Percentiles rank a stretch among this genome's conserved stretches.
These are phyloP conservation scores for Ophthalmolycus amberensis DNA, from an alignment of 2,113 vertebrate genomes.

Conservation along the genomic window DNA sequence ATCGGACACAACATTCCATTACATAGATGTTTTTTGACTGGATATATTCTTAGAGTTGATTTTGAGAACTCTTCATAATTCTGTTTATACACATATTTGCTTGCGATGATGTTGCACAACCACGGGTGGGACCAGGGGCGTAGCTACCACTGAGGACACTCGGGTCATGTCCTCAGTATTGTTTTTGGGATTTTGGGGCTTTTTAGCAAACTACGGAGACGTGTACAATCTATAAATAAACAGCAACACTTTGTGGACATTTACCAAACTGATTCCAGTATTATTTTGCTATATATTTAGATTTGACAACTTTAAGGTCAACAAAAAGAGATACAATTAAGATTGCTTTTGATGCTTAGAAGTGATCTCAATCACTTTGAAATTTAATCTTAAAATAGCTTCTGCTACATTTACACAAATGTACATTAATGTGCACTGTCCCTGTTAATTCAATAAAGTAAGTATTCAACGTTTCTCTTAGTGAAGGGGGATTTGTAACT, in stretches of 20 bases:
- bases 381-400: background rate
- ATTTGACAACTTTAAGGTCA: background rate
- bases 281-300: background rate
- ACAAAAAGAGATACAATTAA: background rate
- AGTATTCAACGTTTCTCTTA: background rate
- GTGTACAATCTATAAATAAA: background rate
- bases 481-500: background rate
- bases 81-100: background rate
- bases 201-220: background rate
- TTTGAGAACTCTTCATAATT: background rate
- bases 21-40: background rate
- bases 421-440: background rate
- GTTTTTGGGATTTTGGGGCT: background rate
- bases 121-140: background rate
- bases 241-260: background rate
- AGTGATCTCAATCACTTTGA: background rate
- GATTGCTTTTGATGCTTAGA: background rate
- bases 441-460: background rate
- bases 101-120: background rate
- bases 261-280: background rate
- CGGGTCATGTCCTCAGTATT: background rate
- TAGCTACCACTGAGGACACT: slow-evolving; percentile 9
- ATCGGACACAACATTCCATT: no score
- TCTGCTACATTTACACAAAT: background rate
- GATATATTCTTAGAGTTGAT: background rate